A percentile compares a stretch with the other conserved stretches of the same genome.
Evolutionary conservation across 1,140 invertebrate species (phyloP).

Genomic region (Pseudomyrmex flavicornis): DNA sequence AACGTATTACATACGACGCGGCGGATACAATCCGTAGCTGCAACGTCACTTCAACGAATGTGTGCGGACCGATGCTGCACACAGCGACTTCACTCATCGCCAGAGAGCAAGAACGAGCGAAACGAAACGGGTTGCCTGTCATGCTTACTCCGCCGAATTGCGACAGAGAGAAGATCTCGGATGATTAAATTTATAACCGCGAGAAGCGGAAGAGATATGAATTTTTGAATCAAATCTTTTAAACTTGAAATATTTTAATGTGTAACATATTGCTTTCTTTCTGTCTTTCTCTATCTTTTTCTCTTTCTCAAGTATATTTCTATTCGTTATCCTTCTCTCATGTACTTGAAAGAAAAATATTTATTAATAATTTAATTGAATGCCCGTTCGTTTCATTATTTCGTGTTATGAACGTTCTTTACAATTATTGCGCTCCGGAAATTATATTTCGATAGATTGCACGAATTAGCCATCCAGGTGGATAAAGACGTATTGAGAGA

Average conservation of each 20-base stretch:
- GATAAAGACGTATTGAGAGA: not conserved
- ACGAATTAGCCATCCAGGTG: slow-evolving; percentile 46
- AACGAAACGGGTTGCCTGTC: slow-evolving; percentile 44
- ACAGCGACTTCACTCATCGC: slow-evolving; percentile 27
- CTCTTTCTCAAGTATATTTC: not conserved
- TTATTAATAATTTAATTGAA: not conserved
- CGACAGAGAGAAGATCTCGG: not conserved
- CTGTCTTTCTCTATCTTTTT: not conserved
- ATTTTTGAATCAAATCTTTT: not conserved
- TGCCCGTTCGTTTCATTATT: not conserved
- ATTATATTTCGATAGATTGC: slow-evolving; percentile 37
- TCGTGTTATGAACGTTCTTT: not conserved
- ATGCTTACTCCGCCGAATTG: slow-evolving; percentile 44
- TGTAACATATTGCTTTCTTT: not conserved
- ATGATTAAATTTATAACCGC: slow-evolving; percentile 48
- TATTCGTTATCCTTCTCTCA: not conserved
- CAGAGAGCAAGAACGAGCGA: slow-evolving; percentile 26
- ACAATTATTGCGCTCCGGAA: slow-evolving; percentile 11
- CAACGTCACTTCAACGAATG: slow-evolving; percentile 37
- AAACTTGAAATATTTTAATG: not conserved
- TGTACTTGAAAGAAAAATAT: not conserved
- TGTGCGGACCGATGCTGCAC: slow-evolving; percentile 32
- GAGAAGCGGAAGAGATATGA: not conserved
- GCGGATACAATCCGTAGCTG: slow-evolving; percentile 27
- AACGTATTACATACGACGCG: slow-evolving; percentile 45